These are phyloP conservation scores for Carassius gibelio DNA, from an alignment of 2,113 vertebrate species.

Conservation along the genomic window DNA sequence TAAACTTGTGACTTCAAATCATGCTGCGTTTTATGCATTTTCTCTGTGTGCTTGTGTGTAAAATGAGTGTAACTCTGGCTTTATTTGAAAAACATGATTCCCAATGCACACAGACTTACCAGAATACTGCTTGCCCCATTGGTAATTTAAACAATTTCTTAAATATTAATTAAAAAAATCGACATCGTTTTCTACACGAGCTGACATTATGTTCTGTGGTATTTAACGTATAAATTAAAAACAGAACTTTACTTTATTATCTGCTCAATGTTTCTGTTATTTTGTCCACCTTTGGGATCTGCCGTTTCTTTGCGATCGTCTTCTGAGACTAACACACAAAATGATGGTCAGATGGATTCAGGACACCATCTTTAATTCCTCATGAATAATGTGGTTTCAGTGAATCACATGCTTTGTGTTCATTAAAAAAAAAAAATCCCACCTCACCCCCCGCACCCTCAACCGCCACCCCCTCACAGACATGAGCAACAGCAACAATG, in stretches of 20 bases:
- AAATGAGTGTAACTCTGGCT: no score
- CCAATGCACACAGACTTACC: no score
- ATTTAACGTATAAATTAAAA: not conserved
- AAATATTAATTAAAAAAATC: no score
- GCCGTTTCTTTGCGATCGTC: not conserved
- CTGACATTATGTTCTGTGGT: not conserved
- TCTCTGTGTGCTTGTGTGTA: no score
- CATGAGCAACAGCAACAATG: slow-evolving; percentile 16
- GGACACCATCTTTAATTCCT: slow-evolving; percentile 24
- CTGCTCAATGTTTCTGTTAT: not conserved
- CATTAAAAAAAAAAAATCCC: slow-evolving; percentile 1
- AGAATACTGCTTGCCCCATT: no score
- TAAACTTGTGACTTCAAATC: no score
- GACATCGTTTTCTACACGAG: not conserved
- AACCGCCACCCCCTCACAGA: slow-evolving; percentile 27
- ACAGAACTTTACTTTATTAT: no score
- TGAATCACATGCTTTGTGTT: slow-evolving; percentile 36
- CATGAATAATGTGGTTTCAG: not conserved
- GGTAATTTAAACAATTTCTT: no score
- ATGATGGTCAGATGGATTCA: not conserved
- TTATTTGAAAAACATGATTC: no score
- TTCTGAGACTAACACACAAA: not conserved
- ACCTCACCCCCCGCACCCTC: not conserved
- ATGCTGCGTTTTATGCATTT: no score
- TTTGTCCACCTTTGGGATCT: not conserved